Evolutionary conservation across 2,888 invertebrate genomes (phyloP), one percentile per base, ranked within the genome.

Genomic region (Sinelater perroti): DNA sequence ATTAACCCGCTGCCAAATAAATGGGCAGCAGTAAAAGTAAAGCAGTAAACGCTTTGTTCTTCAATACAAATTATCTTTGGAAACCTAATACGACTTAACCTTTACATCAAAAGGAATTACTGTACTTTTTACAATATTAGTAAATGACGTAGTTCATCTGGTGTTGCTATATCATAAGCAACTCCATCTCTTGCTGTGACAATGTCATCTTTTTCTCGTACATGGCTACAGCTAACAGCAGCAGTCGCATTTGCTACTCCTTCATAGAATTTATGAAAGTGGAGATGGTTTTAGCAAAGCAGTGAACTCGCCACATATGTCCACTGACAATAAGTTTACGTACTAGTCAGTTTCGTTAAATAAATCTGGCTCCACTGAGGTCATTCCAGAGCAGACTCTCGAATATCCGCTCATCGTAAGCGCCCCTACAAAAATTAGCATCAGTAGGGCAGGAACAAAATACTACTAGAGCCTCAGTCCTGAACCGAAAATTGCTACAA

Each of bases 231-330:
- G 83, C 26, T 81, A 77, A 55, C 79, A 80, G 26, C 79, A 79
- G 54, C 82, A 81, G 58, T 76, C 79, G 11, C 80, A 80, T 68
- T 73, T 83, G 56, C 71, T 83, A 28, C 67, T 82, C 65, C 80
- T 81, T 31, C 82, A 82, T 63, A 81, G 83, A 21, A 82, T 83
- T 58, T 87, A 87, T 72, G 88, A 88, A 65, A 85, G 85, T 7
- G 85, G 85, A 8, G 90, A 89, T 72, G 93, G 93, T 50, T 93
- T 93, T 79, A 92, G 93, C 28, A 93, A 95, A 75, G 94, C 94
- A 35, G 91, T 95, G 28, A 94, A 94, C 75, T 95, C 95, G 0
- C 95, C 95, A 3, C 87, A 90, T 79, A 87, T 89, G 18, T 85
- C 85, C 2, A 78, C 79, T 55, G 78, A 78, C 61, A 83, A 85